Evolutionary conservation across 30 jellyfish, hydroid and myxozoan species (phyloP).

Genomic region (Phacellophora camtschatica): DNA sequence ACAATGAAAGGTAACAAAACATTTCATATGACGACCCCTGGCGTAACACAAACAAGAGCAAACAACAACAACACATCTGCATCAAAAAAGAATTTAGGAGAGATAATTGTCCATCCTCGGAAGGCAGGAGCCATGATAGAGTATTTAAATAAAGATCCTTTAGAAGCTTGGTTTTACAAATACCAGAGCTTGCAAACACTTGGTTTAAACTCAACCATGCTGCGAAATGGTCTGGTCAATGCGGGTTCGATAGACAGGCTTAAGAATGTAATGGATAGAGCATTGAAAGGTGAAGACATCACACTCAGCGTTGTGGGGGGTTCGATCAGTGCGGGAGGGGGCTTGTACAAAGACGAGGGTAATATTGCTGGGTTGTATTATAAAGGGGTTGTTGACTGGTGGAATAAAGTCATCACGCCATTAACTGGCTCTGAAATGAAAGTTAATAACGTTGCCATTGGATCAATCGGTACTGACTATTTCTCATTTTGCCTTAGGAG

Average conservation of each 20-base stretch:
- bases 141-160: constrained; percentile 90
- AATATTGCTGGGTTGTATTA: constrained; percentile 93
- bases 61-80: not conserved
- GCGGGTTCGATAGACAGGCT: constrained; percentile 94
- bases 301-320: constrained; percentile 96
- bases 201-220: constrained; percentile 86
- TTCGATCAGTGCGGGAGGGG: constrained; percentile 99
- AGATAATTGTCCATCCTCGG: constrained; percentile 68
- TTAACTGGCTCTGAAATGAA: constrained; percentile 93
- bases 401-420: constrained; percentile 93
- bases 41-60: not conserved
- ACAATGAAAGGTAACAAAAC: not conserved
- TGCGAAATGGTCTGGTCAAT: constrained; percentile 91
- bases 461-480: constrained; percentile 97
- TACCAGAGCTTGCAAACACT: constrained; percentile 68
- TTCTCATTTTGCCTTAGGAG: constrained; percentile 88
- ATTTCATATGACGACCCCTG: not conserved
- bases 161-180: constrained; percentile 92
- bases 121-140: constrained; percentile 93
- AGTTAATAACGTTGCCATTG: constrained; percentile 93
- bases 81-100: not conserved
- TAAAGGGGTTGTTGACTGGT: constrained; percentile 98
- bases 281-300: constrained; percentile 86
- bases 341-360: constrained; percentile 93
- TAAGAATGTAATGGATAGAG: constrained; percentile 90